Conservation (phyloP, 2,888 invertebrate species). For the Theretra japonica region DNA sequence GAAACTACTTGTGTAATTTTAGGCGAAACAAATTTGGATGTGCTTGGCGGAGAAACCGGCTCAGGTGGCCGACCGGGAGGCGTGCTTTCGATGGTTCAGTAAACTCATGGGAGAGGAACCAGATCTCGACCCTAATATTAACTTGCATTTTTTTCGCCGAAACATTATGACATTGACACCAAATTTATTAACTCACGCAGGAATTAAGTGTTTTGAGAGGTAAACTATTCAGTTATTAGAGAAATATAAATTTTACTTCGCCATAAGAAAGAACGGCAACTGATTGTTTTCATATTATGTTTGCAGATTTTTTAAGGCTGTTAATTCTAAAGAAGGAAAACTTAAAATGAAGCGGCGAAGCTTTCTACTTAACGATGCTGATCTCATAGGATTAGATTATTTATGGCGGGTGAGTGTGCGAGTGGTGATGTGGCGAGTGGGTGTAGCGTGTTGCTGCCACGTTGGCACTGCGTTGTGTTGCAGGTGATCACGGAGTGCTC, state of each 20-base stretch:
- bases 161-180: constrained; percentile 97
- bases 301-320: constrained; percentile 94
- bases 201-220: constrained; percentile 94
- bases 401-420: constrained; percentile 91
- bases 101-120: constrained; percentile 98
- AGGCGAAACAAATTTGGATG: constrained; percentile 98
- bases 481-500: constrained; percentile 94
- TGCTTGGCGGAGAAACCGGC: constrained; percentile 97
- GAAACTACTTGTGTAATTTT: constrained; percentile 38
- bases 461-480: neutral
- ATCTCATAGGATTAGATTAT: constrained; percentile 98
- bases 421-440: neutral
- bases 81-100: constrained; percentile 99
- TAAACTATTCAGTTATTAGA: constrained; percentile 42
- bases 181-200: constrained; percentile 95
- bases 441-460: neutral
- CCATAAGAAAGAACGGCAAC: neutral
- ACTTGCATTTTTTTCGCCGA: constrained; percentile 97
- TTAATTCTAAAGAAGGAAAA: constrained; percentile 97
- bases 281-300: constrained; percentile 35
- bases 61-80: constrained; percentile 96
- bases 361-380: constrained; percentile 95
- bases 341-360: constrained; percentile 93
- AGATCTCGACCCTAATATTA: constrained; percentile 97
- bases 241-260: neutral